A percentile compares a stretch with the other conserved stretches of the same genome.
phyloP scores from a whole-genome alignment of 2,797 vertebrate species.

The Pelochelys cantorii region DNA sequence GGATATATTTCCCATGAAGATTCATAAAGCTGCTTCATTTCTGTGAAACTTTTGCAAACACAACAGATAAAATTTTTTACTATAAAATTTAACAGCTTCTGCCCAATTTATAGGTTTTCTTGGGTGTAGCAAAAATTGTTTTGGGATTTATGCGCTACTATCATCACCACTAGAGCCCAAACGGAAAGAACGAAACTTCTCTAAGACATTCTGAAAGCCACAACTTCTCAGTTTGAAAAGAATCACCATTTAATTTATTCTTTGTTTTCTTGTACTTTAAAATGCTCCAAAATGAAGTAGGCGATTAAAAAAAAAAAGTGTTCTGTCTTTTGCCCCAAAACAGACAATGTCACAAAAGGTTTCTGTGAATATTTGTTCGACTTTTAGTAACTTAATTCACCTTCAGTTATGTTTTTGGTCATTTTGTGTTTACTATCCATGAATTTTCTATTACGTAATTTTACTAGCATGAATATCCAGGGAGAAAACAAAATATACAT shows the following conservation, averaged over 20 bases:
- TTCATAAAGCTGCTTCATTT: background rate
- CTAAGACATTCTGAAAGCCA: background rate
- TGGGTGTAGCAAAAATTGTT: background rate
- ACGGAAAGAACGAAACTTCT: background rate
- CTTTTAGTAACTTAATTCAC: background rate
- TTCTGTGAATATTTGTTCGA: background rate
- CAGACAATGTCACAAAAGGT: background rate
- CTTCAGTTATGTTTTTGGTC: background rate
- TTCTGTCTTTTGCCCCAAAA: background rate
- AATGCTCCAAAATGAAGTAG: background rate
- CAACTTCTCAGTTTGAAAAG: background rate
- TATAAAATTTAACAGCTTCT: background rate
- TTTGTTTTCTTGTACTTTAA: background rate
- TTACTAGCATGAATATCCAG: background rate
- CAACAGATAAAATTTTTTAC: background rate
- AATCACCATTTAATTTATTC: background rate
- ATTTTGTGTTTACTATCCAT: background rate
- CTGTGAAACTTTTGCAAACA: background rate
- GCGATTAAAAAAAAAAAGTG: background rate
- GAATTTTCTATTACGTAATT: background rate
- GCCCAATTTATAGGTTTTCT: background rate
- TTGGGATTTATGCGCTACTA: background rate
- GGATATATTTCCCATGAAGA: background rate
- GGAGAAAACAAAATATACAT: background rate
- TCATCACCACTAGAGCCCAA: background rate